A percentile compares a stretch with the other conserved stretches of the same genome.
phyloP scores from a whole-genome alignment of 2,113 vertebrate species.

The Oceanodroma tethys region DNA sequence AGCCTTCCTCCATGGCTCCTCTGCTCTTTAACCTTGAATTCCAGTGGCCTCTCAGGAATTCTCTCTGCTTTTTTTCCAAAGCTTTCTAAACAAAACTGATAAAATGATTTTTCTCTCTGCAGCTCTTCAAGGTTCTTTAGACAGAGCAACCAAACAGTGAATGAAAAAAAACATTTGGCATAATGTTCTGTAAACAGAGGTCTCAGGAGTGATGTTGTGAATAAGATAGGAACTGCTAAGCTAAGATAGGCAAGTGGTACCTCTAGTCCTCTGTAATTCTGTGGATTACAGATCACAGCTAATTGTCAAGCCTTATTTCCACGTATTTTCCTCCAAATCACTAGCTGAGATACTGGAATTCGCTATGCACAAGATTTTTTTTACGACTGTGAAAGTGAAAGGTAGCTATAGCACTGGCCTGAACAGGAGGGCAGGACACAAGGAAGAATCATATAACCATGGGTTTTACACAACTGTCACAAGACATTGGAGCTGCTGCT shows the following conservation, averaged over 20 bases:
- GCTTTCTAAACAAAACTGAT: background rate
- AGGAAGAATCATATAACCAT: background rate
- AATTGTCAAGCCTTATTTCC: background rate
- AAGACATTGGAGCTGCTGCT: background rate
- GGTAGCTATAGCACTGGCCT: background rate
- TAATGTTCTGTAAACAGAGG: background rate
- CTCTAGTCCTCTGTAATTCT: background rate
- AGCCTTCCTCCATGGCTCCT: background rate
- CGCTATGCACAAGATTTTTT: background rate
- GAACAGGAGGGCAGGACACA: background rate
- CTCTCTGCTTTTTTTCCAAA: background rate
- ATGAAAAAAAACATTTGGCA: background rate
- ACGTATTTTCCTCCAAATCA: background rate
- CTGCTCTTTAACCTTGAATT: background rate
- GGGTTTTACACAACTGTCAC: background rate
- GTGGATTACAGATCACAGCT: background rate
- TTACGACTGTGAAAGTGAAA: background rate
- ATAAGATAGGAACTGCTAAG: background rate
- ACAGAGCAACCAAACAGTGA: background rate
- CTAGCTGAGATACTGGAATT: background rate
- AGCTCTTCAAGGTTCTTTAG: conserved; percentile 19
- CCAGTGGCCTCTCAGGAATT: background rate
- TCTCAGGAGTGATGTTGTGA: background rate
- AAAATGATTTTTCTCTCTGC: background rate
- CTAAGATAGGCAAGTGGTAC: background rate